Conservation (phyloP, 1,140 invertebrate genomes). For the Phymastichus coffea region DNA sequence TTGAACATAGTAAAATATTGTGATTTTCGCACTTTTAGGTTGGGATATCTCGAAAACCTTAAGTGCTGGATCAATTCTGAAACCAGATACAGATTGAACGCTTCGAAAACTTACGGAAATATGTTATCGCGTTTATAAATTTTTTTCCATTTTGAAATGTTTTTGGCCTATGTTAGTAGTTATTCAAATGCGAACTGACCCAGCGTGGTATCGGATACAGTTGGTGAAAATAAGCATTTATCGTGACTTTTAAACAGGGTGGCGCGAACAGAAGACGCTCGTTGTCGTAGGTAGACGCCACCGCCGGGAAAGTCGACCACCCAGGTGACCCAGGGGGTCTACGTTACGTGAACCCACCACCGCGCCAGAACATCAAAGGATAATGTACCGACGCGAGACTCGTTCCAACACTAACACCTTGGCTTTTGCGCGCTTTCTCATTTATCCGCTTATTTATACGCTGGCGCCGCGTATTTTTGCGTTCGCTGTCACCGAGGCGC, state of each 20-base stretch:
- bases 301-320: neutral
- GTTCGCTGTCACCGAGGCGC: neutral
- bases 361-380: slow-evolving; percentile 14
- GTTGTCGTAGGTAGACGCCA: neutral
- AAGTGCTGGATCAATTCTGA: too few species aligned
- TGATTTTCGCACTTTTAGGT: too few species aligned
- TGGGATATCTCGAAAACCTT: too few species aligned
- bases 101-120: too few species aligned
- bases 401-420: too few species aligned
- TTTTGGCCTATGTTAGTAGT: too few species aligned
- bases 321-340: neutral
- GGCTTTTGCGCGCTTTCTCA: too few species aligned
- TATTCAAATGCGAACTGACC: slow-evolving; percentile 11
- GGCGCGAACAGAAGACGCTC: neutral
- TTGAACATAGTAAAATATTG: too few species aligned
- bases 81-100: too few species aligned
- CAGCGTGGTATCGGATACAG: neutral
- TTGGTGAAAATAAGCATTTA: neutral
- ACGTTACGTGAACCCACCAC: neutral
- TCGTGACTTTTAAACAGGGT: neutral
- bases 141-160: too few species aligned
- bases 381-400: slow-evolving; percentile 8
- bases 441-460: too few species aligned
- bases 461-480: too few species aligned
- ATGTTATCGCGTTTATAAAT: slow-evolving; percentile 5